Conservation (phyloP, 2,113 vertebrate genomes). For the Hipposideros armiger region DNA sequence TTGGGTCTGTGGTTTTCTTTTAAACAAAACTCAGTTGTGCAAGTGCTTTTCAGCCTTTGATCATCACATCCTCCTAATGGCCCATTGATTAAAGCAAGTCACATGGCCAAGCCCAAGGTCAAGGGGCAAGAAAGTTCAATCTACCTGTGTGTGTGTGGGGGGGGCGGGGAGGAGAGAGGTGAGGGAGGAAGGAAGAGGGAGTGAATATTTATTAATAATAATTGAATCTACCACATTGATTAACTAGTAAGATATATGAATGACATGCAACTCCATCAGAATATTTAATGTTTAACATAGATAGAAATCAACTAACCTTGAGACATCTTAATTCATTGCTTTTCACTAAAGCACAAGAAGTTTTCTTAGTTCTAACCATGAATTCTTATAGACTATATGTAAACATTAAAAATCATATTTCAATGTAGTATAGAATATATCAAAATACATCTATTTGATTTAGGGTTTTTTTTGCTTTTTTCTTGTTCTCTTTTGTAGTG, state of each 20-base stretch:
- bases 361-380: constrained; percentile 9
- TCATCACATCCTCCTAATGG: background rate
- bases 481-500: background rate
- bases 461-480: constrained; percentile 4
- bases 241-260: background rate
- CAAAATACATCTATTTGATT: background rate
- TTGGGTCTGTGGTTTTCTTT: background rate
- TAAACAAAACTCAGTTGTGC: background rate
- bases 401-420: constrained; percentile 24
- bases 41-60: background rate
- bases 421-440: background rate
- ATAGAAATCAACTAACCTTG: background rate
- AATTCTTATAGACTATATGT: background rate
- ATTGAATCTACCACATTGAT: background rate
- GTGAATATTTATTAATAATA: background rate
- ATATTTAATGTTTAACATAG: background rate
- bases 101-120: background rate
- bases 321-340: background rate
- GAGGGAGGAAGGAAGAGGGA: background rate
- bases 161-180: too few species aligned
- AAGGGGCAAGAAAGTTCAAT: background rate
- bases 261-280: background rate
- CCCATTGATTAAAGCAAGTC: background rate
- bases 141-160: background rate
- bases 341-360: constrained; percentile 9